Conservation (phyloP, 2,113 vertebrate species). For the Vireo altiloquus region DNA sequence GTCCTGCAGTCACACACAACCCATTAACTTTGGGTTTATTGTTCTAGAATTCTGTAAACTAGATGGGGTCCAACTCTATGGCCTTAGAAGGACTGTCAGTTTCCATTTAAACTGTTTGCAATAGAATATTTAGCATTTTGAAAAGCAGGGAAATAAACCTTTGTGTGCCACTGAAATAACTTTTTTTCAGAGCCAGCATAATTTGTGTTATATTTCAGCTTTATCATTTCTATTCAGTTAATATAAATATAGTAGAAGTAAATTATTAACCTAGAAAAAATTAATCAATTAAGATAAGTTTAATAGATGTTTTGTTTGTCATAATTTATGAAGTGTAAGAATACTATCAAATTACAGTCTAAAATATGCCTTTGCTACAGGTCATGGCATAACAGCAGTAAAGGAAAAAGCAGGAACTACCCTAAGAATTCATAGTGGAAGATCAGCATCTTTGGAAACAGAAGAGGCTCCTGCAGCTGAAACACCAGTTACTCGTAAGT, state of each 20-base stretch:
- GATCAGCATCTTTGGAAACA: slow-evolving; percentile 71
- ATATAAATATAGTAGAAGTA: not conserved
- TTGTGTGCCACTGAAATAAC: not conserved
- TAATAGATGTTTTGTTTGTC: not conserved
- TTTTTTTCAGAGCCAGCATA: not conserved
- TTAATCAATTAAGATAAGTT: not conserved
- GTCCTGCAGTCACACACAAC: not conserved
- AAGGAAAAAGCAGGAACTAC: slow-evolving; percentile 91
- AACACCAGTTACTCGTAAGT: slow-evolving; percentile 22
- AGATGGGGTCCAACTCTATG: not conserved
- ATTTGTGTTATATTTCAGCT: not conserved
- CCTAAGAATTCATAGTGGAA: slow-evolving; percentile 78
- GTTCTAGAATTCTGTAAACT: not conserved
- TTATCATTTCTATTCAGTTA: not conserved
- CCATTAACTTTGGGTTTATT: not conserved
- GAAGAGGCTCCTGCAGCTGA: slow-evolving; percentile 59
- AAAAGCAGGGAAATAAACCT: not conserved
- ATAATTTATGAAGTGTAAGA: not conserved
- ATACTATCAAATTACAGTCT: not conserved
- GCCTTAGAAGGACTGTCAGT: not conserved
- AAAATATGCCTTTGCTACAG: slow-evolving; percentile 60
- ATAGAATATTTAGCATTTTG: not conserved
- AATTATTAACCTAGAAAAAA: not conserved
- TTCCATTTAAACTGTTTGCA: not conserved
- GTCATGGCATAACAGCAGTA: slow-evolving; percentile 89